Evolutionary conservation across 2,888 invertebrate species (phyloP), one percentile per base, ranked within the genome.

Genomic region (Galeopsomyia nigrocyanea): DNA sequence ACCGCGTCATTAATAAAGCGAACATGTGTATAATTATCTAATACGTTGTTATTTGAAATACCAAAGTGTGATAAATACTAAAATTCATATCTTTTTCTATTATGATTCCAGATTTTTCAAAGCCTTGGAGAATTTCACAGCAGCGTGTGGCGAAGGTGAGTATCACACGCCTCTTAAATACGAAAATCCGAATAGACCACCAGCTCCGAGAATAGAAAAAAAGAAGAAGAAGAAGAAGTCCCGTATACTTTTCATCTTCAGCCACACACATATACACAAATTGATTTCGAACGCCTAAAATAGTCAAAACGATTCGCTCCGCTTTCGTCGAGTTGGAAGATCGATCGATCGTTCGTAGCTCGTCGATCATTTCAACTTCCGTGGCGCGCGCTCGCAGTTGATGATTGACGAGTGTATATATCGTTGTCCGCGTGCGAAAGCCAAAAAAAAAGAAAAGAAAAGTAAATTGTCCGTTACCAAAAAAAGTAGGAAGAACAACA

Each of bases 81-180:
- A 9, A 10, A 21, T 53, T 19, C 46, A 51, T 6, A 67, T 58
- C 39, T 2, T 68, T 75, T 68, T 75, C 70, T 76, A 74, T 76
- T 77, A 75, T 77, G 76, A 69, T 88, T 88, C 75, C 86, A 88
- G 88, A 80, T 88, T 88, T 80, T 86, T 83, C 77, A 78, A 80
- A 73, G 81, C 80, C 16, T 84, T 88, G 75, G 84, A 87, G 49
- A 74, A 78, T n/a, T 88, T 88, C 77, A 78, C 80, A 72, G 77
- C 82, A 58, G 77, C 78, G 39, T 78, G 81, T 21, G 78, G 80
- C 70, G 78, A 80, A 78, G 85, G 88, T 88, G 81, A 85, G 87
- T 83, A 67, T 39, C 10, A 10, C 39, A 39, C 39, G 10, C 39
- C 39, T 39, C 10, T 39, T 39, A 39, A 9, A 7, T 39, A 39